These are phyloP conservation scores for Mayetiola destructor DNA, from an alignment of 2,888 invertebrate species.

Conservation along the genomic window DNA sequence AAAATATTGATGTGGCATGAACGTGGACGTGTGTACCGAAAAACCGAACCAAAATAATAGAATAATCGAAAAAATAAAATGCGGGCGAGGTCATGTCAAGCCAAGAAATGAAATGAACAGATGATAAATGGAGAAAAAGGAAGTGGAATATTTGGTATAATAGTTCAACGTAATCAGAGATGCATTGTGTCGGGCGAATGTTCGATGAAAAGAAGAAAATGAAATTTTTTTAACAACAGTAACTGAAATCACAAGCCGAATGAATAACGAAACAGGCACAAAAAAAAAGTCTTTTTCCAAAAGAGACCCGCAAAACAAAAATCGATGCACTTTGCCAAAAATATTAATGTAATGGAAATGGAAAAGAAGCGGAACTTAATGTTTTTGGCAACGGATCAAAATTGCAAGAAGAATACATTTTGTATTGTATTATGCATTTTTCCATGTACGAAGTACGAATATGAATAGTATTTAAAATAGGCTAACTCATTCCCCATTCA, in stretches of 20 bases:
- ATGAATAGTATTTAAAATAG: slow-evolving; percentile 8
- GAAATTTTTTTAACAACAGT: too few species aligned
- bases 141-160: too few species aligned
- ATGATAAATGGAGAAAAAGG: too few species aligned
- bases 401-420: too few species aligned
- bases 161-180: too few species aligned
- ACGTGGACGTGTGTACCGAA: background rate
- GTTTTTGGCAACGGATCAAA: slow-evolving; percentile 11
- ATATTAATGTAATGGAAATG: slow-evolving; percentile 13
- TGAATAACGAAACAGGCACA: too few species aligned
- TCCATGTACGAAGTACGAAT: too few species aligned
- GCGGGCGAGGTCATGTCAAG: slow-evolving; percentile 5
- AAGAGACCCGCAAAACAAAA: too few species aligned
- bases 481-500: background rate
- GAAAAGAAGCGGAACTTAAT: slow-evolving; percentile 5
- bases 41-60: background rate
- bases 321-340: slow-evolving; percentile 1
- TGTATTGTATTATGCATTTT: too few species aligned
- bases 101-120: background rate
- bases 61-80: background rate
- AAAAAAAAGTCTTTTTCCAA: too few species aligned
- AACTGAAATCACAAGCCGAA: too few species aligned
- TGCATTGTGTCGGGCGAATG: background rate
- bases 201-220: background rate
- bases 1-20: slow-evolving; percentile 1